Evolutionary conservation across 2,888 invertebrate species (phyloP).

Genomic region (Rhimphoctona megacephalus): DNA sequence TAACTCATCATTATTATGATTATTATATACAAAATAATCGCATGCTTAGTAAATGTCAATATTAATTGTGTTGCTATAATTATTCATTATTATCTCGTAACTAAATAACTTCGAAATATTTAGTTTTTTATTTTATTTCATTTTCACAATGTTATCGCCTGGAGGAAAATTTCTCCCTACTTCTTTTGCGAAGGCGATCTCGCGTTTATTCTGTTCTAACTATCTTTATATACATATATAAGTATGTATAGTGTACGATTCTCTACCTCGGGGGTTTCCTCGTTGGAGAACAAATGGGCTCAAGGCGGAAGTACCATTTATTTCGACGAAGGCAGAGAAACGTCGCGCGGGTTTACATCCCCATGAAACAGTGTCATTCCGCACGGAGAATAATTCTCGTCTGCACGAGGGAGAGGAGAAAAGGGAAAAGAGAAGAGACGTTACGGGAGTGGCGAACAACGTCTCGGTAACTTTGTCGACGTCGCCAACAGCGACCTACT

Average conservation of each 20-base stretch:
- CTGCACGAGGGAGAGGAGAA: conserved; percentile 25
- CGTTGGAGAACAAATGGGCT: conserved; percentile 72
- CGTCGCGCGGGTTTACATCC: conserved; percentile 74
- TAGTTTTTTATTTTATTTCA: not conserved
- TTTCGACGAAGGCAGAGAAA: conserved; percentile 72
- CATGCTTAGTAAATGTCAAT: not conserved
- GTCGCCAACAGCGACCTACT: conserved; percentile 48
- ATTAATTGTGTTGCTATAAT: not conserved
- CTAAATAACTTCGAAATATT: not conserved
- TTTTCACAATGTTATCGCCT: conserved; percentile 11
- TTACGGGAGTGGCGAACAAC: conserved; percentile 57
- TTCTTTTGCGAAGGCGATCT: conserved; percentile 23
- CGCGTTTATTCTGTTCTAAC: conserved; percentile 12
- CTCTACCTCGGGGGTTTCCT: conserved; percentile 55
- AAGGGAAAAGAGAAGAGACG: conserved; percentile 36
- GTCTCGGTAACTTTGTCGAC: conserved; percentile 52
- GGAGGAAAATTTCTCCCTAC: conserved; percentile 17
- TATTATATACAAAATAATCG: not conserved
- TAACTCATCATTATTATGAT: not conserved
- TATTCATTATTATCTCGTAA: not conserved
- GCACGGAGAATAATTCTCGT: conserved; percentile 64
- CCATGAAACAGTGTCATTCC: conserved; percentile 74
- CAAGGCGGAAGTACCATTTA: conserved; percentile 74
- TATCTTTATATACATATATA: conserved; percentile 1
- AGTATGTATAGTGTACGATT: conserved; percentile 20